phyloP scores from a whole-genome alignment of 2,113 vertebrate genomes.

The Heterocephalus glaber region DNA sequence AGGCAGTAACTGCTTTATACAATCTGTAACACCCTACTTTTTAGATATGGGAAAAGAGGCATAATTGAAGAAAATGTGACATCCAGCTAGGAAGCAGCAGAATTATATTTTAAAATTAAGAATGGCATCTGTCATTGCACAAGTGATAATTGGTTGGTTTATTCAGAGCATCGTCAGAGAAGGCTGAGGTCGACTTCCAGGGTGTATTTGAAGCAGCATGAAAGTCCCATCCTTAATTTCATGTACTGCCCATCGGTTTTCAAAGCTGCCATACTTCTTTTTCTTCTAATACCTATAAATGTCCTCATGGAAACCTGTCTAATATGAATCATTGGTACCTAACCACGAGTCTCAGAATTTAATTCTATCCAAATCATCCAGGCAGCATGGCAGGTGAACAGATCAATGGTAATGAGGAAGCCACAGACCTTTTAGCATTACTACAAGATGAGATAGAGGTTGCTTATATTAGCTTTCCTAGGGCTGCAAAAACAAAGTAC shows the following conservation, averaged over 20 bases:
- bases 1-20: neutral
- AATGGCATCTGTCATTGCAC: neutral
- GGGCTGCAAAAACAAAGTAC: neutral
- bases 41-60: neutral
- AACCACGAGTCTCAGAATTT: neutral
- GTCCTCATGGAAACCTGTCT: neutral
- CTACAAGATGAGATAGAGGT: neutral
- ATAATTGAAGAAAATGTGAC: neutral
- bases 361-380: neutral
- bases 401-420: neutral
- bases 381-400: neutral
- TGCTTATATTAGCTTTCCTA: neutral
- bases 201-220: neutral
- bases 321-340: neutral
- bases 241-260: neutral
- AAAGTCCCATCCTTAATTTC: neutral
- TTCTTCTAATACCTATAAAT: neutral
- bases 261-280: neutral
- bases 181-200: neutral
- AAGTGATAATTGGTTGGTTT: neutral
- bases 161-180: neutral
- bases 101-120: constrained; percentile 16
- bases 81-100: neutral
- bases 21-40: neutral
- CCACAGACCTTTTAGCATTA: neutral